Conservation (phyloP, 2,113 vertebrate species). For the Cervus canadensis region DNA sequence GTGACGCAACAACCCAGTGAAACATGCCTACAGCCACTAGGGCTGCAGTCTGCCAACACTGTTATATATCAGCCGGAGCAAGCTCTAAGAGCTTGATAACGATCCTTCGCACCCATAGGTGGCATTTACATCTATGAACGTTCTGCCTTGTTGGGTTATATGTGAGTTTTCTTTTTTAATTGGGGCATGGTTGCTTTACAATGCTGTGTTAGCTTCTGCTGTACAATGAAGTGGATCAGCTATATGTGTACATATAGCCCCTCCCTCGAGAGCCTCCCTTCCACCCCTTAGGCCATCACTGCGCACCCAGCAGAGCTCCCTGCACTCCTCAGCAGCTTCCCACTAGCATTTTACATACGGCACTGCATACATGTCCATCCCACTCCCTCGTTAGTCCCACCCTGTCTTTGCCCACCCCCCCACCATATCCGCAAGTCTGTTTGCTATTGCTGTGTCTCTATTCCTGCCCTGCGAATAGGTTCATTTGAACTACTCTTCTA, state of each 20-base stretch:
- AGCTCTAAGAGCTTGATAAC: too few species aligned
- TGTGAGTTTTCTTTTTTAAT: neutral
- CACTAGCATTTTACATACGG: rapidly evolving
- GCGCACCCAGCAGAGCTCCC: neutral
- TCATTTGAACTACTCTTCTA: neutral
- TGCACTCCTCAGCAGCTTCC: neutral
- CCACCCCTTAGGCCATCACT: neutral
- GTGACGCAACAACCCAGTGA: rapidly evolving
- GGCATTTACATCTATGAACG: neutral
- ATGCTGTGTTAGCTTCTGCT: neutral
- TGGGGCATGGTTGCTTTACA: neutral
- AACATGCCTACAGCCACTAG: neutral
- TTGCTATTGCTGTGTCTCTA: neutral
- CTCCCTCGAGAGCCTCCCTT: neutral
- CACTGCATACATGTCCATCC: neutral
- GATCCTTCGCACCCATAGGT: rapidly evolving
- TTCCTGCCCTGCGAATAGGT: neutral
- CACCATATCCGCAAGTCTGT: neutral
- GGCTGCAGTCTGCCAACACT: neutral
- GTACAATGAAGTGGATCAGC: neutral
- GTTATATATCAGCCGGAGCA: neutral
- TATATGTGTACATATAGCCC: neutral
- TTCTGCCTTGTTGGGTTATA: neutral
- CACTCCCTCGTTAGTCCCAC: neutral
- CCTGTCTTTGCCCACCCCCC: neutral